Percentiles rank a stretch among this genome's conserved stretches.
phyloP scores from a whole-genome alignment of 2,797 vertebrate genomes.

The Peromyscus nudipes region DNA sequence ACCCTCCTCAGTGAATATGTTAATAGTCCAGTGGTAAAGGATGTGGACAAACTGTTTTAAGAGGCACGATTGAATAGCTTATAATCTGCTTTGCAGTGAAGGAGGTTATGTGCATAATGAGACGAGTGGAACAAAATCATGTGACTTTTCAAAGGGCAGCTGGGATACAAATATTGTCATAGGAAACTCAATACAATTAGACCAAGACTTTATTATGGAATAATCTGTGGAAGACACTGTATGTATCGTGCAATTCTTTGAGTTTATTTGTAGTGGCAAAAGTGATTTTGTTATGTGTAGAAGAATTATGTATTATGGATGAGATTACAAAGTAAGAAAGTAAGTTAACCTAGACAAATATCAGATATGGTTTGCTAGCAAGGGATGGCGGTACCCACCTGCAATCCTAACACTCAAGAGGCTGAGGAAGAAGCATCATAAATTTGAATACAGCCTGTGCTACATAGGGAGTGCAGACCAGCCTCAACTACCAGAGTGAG shows the following conservation, averaged over 20 bases:
- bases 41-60: neutral
- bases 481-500: neutral
- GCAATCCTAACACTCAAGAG: neutral
- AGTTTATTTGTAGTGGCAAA: slow-evolving; percentile 12
- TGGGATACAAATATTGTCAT: neutral
- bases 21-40: neutral
- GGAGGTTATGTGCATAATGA: neutral
- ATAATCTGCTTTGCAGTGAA: slow-evolving; percentile 22
- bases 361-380: neutral
- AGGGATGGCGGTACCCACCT: neutral
- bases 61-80: neutral
- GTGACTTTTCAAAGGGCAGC: slow-evolving; percentile 35
- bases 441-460: neutral
- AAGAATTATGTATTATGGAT: neutral
- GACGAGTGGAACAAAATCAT: slow-evolving; percentile 27
- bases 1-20: neutral
- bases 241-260: neutral
- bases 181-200: slow-evolving; percentile 43
- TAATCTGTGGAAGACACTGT: slow-evolving; percentile 3
- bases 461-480: neutral
- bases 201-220: neutral
- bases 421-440: neutral
- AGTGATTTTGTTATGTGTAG: neutral
- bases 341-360: neutral
- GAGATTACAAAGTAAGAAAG: slow-evolving; percentile 37